Evolutionary conservation across 2,113 vertebrate species (phyloP).

Genomic region (Eolophus roseicapilla): DNA sequence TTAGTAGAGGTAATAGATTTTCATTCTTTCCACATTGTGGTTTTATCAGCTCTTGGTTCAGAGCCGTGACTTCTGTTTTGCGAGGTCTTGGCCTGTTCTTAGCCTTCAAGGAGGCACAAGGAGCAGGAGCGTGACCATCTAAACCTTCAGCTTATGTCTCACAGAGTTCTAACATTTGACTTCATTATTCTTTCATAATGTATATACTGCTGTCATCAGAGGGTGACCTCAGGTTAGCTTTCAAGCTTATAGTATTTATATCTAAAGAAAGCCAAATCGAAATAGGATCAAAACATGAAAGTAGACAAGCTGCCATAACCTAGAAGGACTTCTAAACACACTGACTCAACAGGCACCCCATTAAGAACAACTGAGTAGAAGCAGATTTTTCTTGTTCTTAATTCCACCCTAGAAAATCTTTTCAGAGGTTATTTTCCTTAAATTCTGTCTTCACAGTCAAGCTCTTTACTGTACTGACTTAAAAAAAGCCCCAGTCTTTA

Average conservation of each 20-base stretch:
- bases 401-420: neutral
- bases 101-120: neutral
- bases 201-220: neutral
- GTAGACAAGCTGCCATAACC: neutral
- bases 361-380: neutral
- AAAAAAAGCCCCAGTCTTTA: neutral
- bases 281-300: neutral
- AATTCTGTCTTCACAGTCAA: neutral
- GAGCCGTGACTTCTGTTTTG: neutral
- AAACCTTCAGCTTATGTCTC: neutral
- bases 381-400: neutral
- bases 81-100: neutral
- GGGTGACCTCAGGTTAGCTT: constrained; percentile 20
- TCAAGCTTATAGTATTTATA: constrained; percentile 18
- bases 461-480: neutral
- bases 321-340: neutral
- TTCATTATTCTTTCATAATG: neutral
- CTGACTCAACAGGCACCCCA: neutral
- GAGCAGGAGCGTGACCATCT: neutral
- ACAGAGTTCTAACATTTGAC: neutral
- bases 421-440: neutral
- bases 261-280: neutral
- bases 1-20: neutral
- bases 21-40: neutral
- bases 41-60: neutral